phyloP scores from a whole-genome alignment of 2,113 vertebrate species.

The Tychaedon coryphoeus region DNA sequence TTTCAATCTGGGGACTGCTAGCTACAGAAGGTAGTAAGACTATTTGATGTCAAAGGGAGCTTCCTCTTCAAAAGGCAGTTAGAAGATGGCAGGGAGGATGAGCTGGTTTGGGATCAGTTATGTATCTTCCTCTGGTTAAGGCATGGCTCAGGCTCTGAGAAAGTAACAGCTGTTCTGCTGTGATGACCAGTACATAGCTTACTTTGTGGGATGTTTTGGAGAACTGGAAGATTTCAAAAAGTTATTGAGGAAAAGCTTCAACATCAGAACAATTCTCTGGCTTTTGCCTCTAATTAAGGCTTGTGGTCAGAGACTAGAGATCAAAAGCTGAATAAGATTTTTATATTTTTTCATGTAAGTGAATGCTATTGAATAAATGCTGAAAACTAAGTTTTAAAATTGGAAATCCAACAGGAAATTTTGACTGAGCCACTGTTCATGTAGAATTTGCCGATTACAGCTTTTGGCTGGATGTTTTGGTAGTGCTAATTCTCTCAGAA shows the following conservation, averaged over 20 bases:
- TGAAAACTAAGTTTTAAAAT: not conserved
- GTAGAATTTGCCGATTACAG: not conserved
- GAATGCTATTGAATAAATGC: not conserved
- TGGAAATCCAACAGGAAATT: not conserved
- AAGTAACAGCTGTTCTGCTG: not conserved
- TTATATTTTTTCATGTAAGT: not conserved
- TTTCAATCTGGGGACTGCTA: not conserved
- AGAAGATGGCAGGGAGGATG: not conserved
- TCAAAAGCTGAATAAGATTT: not conserved
- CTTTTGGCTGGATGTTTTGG: not conserved
- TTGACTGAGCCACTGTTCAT: not conserved
- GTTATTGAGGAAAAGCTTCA: not conserved
- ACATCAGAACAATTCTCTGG: not conserved
- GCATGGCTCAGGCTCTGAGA: not conserved
- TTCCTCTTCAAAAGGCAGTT: not conserved
- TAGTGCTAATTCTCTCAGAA: not conserved
- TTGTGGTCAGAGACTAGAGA: not conserved
- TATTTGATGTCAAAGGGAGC: not conserved
- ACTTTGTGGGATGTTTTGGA: not conserved
- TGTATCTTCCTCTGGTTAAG: not conserved
- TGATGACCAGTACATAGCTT: not conserved
- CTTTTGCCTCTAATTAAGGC: not conserved
- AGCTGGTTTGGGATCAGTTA: not conserved
- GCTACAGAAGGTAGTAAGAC: not conserved
- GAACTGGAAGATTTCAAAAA: not conserved